Percentiles rank a stretch among this genome's conserved stretches.
phyloP scores from a whole-genome alignment of 1,140 invertebrate genomes.

The Nebria ingens region DNA sequence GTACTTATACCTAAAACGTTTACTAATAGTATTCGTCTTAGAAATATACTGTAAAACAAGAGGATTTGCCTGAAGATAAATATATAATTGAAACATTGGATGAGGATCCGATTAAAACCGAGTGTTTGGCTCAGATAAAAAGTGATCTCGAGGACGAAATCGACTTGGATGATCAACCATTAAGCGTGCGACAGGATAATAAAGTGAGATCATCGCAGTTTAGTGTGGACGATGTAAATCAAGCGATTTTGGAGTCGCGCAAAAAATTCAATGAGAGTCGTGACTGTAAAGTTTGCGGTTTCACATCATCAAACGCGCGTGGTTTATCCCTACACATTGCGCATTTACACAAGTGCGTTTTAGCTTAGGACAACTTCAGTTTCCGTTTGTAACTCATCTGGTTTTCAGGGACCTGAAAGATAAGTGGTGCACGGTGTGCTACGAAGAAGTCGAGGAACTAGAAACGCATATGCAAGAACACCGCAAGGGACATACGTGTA shows the following conservation, averaged over 20 bases:
- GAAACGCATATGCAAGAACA: slow-evolving; percentile 4
- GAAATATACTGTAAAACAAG: neutral
- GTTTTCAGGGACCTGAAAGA: slow-evolving; percentile 14
- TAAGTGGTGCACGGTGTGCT: slow-evolving; percentile 14
- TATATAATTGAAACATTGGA: neutral
- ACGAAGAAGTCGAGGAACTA: slow-evolving; percentile 13
- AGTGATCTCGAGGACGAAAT: neutral
- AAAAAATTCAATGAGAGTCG: neutral
- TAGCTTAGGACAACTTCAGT: too few species aligned
- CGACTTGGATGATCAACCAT: neutral
- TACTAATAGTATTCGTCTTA: neutral
- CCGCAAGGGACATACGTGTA: neutral
- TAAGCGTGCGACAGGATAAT: neutral
- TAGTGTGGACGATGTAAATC: neutral
- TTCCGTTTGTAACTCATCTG: neutral
- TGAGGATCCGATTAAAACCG: neutral
- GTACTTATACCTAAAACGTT: too few species aligned
- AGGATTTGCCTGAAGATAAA: neutral
- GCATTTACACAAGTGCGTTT: slow-evolving; percentile 13
- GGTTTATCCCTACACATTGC: slow-evolving; percentile 13
- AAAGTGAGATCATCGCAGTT: neutral
- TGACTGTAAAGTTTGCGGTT: slow-evolving; percentile 9
- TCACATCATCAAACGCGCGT: slow-evolving; percentile 8
- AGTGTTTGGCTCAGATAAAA: neutral
- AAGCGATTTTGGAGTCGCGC: neutral